Conservation (phyloP, 1,140 invertebrate genomes). For the Ips nitidus region DNA sequence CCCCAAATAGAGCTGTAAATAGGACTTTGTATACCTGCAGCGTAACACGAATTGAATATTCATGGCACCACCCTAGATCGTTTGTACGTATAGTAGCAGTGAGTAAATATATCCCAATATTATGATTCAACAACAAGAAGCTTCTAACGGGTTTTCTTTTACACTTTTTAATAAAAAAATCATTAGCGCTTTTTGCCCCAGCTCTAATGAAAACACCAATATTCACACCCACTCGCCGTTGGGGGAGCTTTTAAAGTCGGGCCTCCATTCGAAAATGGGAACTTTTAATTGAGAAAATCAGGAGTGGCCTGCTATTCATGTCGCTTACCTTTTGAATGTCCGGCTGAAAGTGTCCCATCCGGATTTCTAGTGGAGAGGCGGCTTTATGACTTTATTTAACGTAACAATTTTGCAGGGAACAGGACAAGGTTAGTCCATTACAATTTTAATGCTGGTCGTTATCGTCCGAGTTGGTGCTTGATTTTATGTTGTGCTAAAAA, state of each 20-base stretch:
- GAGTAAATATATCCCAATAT: too few relatives aligned
- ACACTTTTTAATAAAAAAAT: not conserved
- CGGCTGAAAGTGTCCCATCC: conserved; percentile 3
- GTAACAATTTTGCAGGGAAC: conserved; percentile 7
- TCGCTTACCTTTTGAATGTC: conserved; percentile 6
- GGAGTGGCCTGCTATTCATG: conserved; percentile 12
- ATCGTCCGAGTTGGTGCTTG: not conserved
- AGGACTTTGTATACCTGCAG: conserved; percentile 26
- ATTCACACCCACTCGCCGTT: too few relatives aligned
- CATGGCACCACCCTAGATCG: conserved; percentile 18
- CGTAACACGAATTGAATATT: conserved; percentile 28
- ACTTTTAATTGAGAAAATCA: conserved; percentile 19
- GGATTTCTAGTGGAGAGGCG: not conserved
- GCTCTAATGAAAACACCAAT: not conserved
- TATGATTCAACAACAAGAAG: too few relatives aligned
- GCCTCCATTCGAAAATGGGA: conserved; percentile 4
- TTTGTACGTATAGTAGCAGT: not conserved
- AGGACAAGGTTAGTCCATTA: conserved; percentile 23
- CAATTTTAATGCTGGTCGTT: conserved; percentile 13
- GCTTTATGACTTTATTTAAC: conserved; percentile 18
- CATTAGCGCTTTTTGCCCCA: not conserved
- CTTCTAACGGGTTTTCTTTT: too few relatives aligned
- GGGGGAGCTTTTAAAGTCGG: not conserved
- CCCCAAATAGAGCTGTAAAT: conserved; percentile 30
- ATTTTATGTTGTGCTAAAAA: too few relatives aligned